Percentiles rank a stretch among this genome's conserved stretches.
Evolutionary conservation across 2,888 invertebrate genomes (phyloP).

Genomic region (Lasioglossum lativentre): DNA sequence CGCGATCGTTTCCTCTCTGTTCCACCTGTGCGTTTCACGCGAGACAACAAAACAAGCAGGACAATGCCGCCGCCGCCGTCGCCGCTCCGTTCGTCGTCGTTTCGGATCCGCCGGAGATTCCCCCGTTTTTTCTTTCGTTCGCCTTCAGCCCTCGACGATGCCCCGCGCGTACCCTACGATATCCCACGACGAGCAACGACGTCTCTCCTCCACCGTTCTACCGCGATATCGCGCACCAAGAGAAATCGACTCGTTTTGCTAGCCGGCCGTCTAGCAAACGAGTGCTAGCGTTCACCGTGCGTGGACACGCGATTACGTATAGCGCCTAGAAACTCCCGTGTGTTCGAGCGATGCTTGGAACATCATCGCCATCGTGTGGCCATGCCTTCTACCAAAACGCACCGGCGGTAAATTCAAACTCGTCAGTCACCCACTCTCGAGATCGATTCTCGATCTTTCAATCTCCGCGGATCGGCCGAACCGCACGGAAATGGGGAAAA

Average conservation of each 20-base stretch:
- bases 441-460: neutral
- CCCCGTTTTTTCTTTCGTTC: slow-evolving; percentile 19
- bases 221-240: slow-evolving; percentile 61
- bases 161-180: neutral
- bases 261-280: slow-evolving; percentile 65
- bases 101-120: slow-evolving; percentile 26
- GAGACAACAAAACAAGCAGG: slow-evolving; percentile 77
- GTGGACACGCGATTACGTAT: slow-evolving; percentile 64
- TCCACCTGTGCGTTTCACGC: slow-evolving; percentile 66
- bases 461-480: neutral
- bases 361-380: neutral
- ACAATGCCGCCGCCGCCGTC: slow-evolving; percentile 66
- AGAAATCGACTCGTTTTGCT: slow-evolving; percentile 63
- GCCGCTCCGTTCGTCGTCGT: slow-evolving; percentile 36
- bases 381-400: neutral
- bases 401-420: slow-evolving; percentile 27
- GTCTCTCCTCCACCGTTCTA: slow-evolving; percentile 55
- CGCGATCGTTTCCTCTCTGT: slow-evolving; percentile 54
- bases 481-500: neutral
- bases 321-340: slow-evolving; percentile 53
- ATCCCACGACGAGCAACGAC: slow-evolving; percentile 55
- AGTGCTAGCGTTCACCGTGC: slow-evolving; percentile 64
- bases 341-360: slow-evolving; percentile 14
- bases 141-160: slow-evolving; percentile 28
- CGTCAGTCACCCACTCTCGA: too few species aligned